Evolutionary conservation across 2,888 invertebrate species (phyloP).

Genomic region (Melieria omissa): DNA sequence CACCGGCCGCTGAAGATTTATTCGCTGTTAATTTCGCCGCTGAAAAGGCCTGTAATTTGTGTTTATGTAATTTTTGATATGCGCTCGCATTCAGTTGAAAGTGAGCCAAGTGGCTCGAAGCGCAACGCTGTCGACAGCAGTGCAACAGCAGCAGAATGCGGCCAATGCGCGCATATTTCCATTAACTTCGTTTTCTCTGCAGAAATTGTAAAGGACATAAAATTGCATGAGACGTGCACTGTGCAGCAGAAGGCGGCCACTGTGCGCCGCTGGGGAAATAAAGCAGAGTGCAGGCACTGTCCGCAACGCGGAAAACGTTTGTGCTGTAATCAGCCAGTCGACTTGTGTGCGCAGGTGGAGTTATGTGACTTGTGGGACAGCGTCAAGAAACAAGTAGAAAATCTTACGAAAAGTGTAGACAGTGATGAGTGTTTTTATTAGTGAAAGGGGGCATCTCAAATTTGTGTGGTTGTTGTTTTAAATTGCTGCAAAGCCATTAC

Average conservation of each 20-base stretch:
- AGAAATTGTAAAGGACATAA: slow-evolving; percentile 16
- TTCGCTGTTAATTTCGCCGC: slow-evolving; percentile 18
- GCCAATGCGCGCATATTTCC: neutral
- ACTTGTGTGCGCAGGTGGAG: neutral
- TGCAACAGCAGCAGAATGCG: too few relatives aligned
- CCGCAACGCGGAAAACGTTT: neutral
- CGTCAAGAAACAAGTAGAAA: neutral
- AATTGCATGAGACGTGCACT: slow-evolving; percentile 8
- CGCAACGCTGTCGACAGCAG: too few relatives aligned
- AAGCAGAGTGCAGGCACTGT: neutral
- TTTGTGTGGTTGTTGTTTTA: too few relatives aligned
- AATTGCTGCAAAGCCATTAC: too few relatives aligned
- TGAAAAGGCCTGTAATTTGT: slow-evolving; percentile 20
- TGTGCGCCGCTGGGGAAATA: slow-evolving; percentile 19
- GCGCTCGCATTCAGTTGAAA: neutral
- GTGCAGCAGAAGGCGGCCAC: neutral
- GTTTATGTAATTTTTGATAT: slow-evolving; percentile 26
- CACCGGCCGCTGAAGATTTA: slow-evolving; percentile 13
- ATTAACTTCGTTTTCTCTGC: neutral
- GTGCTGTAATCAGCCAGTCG: neutral
- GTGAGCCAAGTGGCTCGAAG: neutral
- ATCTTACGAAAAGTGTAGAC: neutral
- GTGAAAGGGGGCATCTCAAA: neutral
- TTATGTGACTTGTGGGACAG: neutral
- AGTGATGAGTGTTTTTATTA: neutral